Percentiles rank a stretch among this genome's conserved stretches.
These are phyloP conservation scores for Gobius niger DNA, from an alignment of 2,113 vertebrate species.

Conservation along the genomic window DNA sequence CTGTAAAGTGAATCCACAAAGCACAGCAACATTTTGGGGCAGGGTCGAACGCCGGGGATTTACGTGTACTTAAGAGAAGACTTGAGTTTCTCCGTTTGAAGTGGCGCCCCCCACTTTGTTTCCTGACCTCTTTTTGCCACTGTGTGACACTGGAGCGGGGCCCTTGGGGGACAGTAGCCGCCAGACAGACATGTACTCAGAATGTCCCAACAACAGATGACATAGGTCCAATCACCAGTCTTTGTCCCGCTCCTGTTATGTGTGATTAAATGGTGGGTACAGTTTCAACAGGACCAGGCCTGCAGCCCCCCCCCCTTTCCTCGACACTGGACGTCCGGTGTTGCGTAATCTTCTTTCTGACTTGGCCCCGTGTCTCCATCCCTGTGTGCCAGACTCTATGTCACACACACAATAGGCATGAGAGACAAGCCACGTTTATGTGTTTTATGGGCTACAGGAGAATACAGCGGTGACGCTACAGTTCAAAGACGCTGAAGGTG, in stretches of 20 bases:
- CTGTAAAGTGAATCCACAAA: not conserved
- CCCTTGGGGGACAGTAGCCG: conserved; percentile 18
- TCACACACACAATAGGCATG: conserved; percentile 37
- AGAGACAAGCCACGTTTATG: conserved; percentile 32
- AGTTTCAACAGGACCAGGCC: conserved; percentile 41
- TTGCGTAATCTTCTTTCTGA: conserved; percentile 42
- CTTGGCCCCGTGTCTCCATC: conserved; percentile 27
- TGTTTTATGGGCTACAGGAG: conserved; percentile 30
- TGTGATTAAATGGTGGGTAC: conserved; percentile 40
- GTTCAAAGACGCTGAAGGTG: conserved; percentile 8
- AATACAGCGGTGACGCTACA: conserved; percentile 21
- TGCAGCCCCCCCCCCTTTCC: not conserved
- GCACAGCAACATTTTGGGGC: not conserved
- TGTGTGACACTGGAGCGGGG: conserved; percentile 14
- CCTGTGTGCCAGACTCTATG: conserved; percentile 48
- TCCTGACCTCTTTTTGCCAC: conserved; percentile 9
- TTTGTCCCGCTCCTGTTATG: conserved; percentile 38
- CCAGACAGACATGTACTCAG: conserved; percentile 12
- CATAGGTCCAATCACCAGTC: conserved; percentile 22
- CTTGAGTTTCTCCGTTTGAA: conserved; percentile 1
- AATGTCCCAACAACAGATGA: conserved; percentile 30
- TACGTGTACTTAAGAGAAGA: not conserved
- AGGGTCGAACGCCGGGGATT: conserved; percentile 4
- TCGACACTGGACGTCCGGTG: not conserved
- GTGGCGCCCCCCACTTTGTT: conserved; percentile 14